These are phyloP conservation scores for Percopsis transmontana DNA, from an alignment of 2,113 vertebrate species.

Conservation along the genomic window DNA sequence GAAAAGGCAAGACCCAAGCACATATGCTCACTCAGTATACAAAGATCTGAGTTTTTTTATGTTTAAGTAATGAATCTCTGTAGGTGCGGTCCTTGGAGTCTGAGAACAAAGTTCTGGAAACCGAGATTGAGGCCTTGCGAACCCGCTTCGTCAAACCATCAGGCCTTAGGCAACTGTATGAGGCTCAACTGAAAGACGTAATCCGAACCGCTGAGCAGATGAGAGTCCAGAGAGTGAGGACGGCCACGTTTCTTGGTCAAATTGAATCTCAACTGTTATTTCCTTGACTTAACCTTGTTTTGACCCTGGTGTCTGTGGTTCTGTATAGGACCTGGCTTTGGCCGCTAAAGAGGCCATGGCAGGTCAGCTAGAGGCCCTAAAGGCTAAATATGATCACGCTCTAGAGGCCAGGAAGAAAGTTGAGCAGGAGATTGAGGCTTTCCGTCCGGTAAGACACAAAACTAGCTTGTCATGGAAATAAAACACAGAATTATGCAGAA, in stretches of 20 bases:
- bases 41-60: not conserved
- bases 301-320: not conserved
- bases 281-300: not conserved
- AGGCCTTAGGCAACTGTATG: slow-evolving; percentile 68
- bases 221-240: slow-evolving; percentile 67
- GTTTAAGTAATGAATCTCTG: not conserved
- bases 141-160: slow-evolving; percentile 59
- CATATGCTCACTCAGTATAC: not conserved
- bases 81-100: slow-evolving; percentile 76
- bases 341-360: slow-evolving; percentile 67
- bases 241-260: not conserved
- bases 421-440: slow-evolving; percentile 73
- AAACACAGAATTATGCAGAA: not conserved
- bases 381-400: slow-evolving; percentile 72
- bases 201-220: slow-evolving; percentile 70
- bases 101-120: slow-evolving; percentile 67
- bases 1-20: slow-evolving; percentile 65
- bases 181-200: slow-evolving; percentile 72
- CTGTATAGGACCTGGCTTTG: slow-evolving; percentile 70
- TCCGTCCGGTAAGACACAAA: slow-evolving; percentile 71
- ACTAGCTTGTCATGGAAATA: not conserved
- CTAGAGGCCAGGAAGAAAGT: slow-evolving; percentile 72
- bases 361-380: slow-evolving; percentile 69
- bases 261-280: not conserved
- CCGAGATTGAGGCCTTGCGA: slow-evolving; percentile 66